Conservation (phyloP, 2,797 vertebrate species). For the Galagoides demidoff region DNA sequence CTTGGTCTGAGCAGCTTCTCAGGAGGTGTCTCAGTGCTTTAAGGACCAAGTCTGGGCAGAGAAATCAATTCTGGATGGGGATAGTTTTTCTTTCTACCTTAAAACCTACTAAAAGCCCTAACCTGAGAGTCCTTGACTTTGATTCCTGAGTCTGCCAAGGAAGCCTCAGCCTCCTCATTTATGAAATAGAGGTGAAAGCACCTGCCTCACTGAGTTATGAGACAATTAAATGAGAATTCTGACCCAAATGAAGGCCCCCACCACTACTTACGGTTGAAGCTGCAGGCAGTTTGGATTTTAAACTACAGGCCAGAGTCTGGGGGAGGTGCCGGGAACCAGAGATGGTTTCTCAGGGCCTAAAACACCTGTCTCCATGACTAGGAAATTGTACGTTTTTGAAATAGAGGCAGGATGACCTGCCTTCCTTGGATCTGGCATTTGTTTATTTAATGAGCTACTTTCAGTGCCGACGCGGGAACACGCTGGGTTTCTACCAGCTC, state of each 20-base stretch:
- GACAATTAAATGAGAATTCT: neutral
- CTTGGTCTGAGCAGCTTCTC: neutral
- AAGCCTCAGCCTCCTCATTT: neutral
- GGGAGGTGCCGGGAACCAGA: neutral
- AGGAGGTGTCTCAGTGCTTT: neutral
- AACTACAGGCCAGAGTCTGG: neutral
- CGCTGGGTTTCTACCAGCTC: neutral
- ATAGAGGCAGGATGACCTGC: neutral
- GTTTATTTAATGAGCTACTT: neutral
- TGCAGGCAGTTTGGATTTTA: neutral
- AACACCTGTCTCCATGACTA: neutral
- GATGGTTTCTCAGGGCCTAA: neutral
- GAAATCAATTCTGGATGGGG: neutral
- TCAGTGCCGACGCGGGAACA: rapidly evolving
- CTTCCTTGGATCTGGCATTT: neutral
- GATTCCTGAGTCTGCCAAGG: neutral
- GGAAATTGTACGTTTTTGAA: neutral
- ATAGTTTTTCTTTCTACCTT: neutral
- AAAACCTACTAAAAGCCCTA: neutral
- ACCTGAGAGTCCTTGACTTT: neutral
- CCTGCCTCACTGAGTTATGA: neutral
- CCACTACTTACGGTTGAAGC: neutral
- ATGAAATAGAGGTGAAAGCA: neutral
- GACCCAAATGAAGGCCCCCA: neutral
- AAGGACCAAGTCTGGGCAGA: neutral